Evolutionary conservation across 2,888 invertebrate species (phyloP), one percentile per base, ranked within the genome.

Genomic region (Callinectes sapidus): DNA sequence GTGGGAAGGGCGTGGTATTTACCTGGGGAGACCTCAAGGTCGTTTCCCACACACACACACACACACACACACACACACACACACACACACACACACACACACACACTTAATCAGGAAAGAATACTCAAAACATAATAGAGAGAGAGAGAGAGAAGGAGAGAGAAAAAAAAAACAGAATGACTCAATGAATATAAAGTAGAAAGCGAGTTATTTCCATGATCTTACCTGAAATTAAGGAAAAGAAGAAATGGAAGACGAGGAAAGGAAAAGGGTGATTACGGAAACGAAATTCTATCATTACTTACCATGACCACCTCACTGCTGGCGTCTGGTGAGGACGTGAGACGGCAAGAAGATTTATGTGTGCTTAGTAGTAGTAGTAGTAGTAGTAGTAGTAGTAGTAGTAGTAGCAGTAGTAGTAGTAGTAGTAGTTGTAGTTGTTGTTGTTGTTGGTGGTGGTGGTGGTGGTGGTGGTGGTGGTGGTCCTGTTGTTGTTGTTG

Each of bases 21-120:
- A 61, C 61, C 61, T 61, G 61, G 61, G 18, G 39, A 85, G 32
- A 1, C 2, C 14, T 85, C 35, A 39, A 32, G 32, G 85, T 85
- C 85, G 85, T 35, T 39, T 39, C 85, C 10, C 16, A 39, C 32
- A 39, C 39, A 32, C 85, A 35, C 85, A 85, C 85, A 85, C 28
- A 85, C 85, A 85, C 32, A 85, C 85, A 85, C 85, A 85, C 85
- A 85, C 85, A 85, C 32, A 85, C 85, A 85, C 85, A 85, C 85
- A 85, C 85, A 85, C 85, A 81, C 81, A 81, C 81, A 81, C 81
- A 81, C 81, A 81, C 81, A 81, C 81, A 81, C 81, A 81, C 81
- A 81, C 81, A 81, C 81, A 81, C 81, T 39, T 16, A 39, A 85
- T 35, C 3, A 35, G 16, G 61, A 23, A 23, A 13, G 13, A 61